Evolutionary conservation across 2,888 invertebrate genomes (phyloP).

Genomic region (Cheilosia pagana): DNA sequence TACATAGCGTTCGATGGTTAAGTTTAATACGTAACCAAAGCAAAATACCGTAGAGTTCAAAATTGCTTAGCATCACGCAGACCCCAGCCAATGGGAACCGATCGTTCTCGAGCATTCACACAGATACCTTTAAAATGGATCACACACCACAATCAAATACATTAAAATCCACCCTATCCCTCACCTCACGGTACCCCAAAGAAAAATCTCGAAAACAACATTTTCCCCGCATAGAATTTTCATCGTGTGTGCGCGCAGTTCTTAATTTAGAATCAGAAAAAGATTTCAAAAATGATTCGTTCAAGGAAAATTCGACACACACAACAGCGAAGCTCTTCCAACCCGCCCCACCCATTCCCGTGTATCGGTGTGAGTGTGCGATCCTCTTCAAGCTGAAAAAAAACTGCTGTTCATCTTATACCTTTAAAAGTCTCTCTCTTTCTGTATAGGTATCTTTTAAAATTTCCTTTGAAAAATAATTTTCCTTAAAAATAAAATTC

Average conservation of each 20-base stretch:
- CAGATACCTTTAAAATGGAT: conserved; percentile 19
- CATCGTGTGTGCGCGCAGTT: conserved; percentile 52
- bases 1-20: conserved; percentile 53
- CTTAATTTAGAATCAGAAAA: conserved; percentile 67
- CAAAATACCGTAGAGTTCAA: conserved; percentile 49
- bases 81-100: conserved; percentile 64
- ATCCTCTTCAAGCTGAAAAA: conserved; percentile 8
- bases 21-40: conserved; percentile 38
- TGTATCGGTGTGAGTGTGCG: conserved; percentile 2
- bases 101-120: conserved; percentile 50
- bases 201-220: conserved; percentile 55
- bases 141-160: conserved; percentile 27
- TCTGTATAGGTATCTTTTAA: not conserved
- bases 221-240: conserved; percentile 61
- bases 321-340: conserved; percentile 12
- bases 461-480: not conserved
- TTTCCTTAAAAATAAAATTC: conserved; percentile 33
- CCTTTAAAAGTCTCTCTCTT: conserved; percentile 9
- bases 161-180: conserved; percentile 30
- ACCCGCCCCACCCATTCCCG: conserved; percentile 3
- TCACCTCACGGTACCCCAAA: conserved; percentile 36
- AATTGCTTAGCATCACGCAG: conserved; percentile 47
- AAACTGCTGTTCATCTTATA: not conserved
- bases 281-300: conserved; percentile 28
- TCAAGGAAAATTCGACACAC: conserved; percentile 66